Base-by-base conservation (phyloP, 2,888 invertebrate species). In the Abrostola triplasia region DNA sequence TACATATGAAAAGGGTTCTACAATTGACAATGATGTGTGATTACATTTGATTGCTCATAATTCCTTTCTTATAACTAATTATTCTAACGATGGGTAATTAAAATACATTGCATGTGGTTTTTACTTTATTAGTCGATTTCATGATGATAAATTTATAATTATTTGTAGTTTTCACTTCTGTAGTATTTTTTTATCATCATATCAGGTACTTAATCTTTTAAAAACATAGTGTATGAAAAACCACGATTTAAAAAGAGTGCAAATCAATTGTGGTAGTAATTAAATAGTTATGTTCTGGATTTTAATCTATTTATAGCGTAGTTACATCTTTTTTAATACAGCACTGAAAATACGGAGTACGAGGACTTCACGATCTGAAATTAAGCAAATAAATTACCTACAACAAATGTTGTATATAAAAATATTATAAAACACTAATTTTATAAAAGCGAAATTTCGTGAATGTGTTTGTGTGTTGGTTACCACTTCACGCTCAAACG, bases 341-440 rank as follows among this genome's bases (percentile, higher is more conserved):
- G 37, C 10, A 90, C 76, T 13, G 90, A 89, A 73, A 90, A 88
- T 5, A 85, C 85, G 1, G 89, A 86, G 68, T 90, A 90, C 0
- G 85, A 81, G 0, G 81, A 67, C 60, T 84, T 85, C 7, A 85
- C 82, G 48, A 84, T 77, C 84, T 84, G 79, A 62, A 84, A 84
- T 36, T 7, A 67, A 24, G 44, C 44, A 65, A 58, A 24, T 38
- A 40, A 52, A n/a, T 36, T 49, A 13, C 7, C 2, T 5, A n/a
- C n/a, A n/a, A n/a, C n/a, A n/a, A n/a, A n/a, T n/a, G n/a, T n/a
- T n/a, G n/a, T n/a, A n/a, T n/a, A n/a, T n/a, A n/a, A n/a, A n/a
- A n/a, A n/a, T n/a, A n/a, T n/a, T n/a, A n/a, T n/a, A n/a, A n/a
- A n/a, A n/a, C n/a, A n/a, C n/a, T n/a, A n/a, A n/a, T n/a, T n/a